phyloP scores from a whole-genome alignment of 2,113 vertebrate species.

The Callipepla squamata region DNA sequence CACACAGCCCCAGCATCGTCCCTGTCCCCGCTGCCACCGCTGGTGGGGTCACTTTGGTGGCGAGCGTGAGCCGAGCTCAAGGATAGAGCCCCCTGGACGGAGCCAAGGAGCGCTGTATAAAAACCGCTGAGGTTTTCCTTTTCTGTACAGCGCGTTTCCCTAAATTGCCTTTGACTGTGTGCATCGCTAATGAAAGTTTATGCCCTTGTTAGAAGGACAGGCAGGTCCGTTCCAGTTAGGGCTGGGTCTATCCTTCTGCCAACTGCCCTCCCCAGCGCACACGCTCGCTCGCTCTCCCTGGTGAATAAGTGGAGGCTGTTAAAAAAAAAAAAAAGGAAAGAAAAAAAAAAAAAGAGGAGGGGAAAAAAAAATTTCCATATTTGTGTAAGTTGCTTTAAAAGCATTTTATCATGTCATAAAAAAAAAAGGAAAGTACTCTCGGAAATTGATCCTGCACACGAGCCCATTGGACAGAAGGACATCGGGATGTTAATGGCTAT shows the following conservation, averaged over 20 bases:
- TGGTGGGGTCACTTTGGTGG: conserved; percentile 65
- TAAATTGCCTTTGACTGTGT: conserved; percentile 99
- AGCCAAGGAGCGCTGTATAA: conserved; percentile 68
- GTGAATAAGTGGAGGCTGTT: conserved; percentile 89
- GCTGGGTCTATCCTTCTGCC: conserved; percentile 89
- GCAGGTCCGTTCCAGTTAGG: conserved; percentile 95
- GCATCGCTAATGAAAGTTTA: conserved; percentile 99
- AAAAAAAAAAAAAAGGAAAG: conserved; percentile 45
- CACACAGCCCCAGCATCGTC: not conserved
- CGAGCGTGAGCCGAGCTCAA: conserved; percentile 48
- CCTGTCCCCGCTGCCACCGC: not conserved
- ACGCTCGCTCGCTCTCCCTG: conserved; percentile 72
- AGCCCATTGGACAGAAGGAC: conserved; percentile 99
- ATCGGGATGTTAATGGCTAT: conserved; percentile 99
- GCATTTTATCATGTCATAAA: conserved; percentile 99
- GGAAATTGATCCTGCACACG: conserved; percentile 98
- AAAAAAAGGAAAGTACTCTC: conserved; percentile 86
- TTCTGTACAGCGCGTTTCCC: conserved; percentile 92
- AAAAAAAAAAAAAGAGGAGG: conserved; percentile 53
- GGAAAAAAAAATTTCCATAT: conserved; percentile 95
- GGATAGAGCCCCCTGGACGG: conserved; percentile 67
- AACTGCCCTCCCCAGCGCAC: conserved; percentile 67
- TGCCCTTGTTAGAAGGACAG: conserved; percentile 99
- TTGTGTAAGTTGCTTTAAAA: conserved; percentile 99
- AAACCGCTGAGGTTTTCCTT: conserved; percentile 99